A percentile compares a stretch with the other conserved stretches of the same genome.
Conservation (phyloP, 2,113 vertebrate genomes). For the Xenus cinereus region DNA sequence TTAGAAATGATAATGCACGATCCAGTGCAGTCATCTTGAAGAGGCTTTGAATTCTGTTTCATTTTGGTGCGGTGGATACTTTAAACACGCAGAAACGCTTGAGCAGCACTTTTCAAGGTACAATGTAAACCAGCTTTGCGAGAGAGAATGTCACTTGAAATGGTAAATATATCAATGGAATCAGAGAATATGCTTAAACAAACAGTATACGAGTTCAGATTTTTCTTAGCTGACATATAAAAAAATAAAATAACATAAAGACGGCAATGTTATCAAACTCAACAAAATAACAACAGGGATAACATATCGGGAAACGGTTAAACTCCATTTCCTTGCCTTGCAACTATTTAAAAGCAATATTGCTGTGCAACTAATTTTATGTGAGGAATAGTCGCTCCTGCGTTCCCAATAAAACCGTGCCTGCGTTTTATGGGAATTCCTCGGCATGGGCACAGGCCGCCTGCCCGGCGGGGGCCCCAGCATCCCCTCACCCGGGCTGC, state of each 20-base stretch:
- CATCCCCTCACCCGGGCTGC: background rate
- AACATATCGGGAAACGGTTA: constrained; percentile 56
- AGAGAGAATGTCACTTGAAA: constrained; percentile 59
- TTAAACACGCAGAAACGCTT: constrained; percentile 39
- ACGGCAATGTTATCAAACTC: constrained; percentile 1
- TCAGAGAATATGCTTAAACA: constrained; percentile 57
- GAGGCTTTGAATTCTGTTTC: constrained; percentile 2
- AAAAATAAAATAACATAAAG: background rate
- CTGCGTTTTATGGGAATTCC: constrained; percentile 76
- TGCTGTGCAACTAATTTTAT: constrained; percentile 68
- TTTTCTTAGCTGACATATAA: background rate
- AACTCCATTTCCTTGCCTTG: constrained; percentile 59
- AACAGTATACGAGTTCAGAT: constrained; percentile 1
- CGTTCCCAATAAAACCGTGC: constrained; percentile 59
- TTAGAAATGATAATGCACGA: background rate
- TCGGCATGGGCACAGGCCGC: constrained; percentile 47
- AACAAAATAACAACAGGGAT: constrained; percentile 9
- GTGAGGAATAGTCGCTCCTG: constrained; percentile 52
- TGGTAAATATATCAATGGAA: constrained; percentile 16
- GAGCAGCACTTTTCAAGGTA: constrained; percentile 37
- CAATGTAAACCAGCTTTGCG: constrained; percentile 52
- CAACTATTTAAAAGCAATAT: constrained; percentile 65
- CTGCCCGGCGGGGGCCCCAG: constrained; percentile 11
- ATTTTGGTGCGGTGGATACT: background rate
- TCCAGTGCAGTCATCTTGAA: background rate